Evolutionary conservation across 2,113 vertebrate species (phyloP).

Genomic region (Phyllostomus hastatus): DNA sequence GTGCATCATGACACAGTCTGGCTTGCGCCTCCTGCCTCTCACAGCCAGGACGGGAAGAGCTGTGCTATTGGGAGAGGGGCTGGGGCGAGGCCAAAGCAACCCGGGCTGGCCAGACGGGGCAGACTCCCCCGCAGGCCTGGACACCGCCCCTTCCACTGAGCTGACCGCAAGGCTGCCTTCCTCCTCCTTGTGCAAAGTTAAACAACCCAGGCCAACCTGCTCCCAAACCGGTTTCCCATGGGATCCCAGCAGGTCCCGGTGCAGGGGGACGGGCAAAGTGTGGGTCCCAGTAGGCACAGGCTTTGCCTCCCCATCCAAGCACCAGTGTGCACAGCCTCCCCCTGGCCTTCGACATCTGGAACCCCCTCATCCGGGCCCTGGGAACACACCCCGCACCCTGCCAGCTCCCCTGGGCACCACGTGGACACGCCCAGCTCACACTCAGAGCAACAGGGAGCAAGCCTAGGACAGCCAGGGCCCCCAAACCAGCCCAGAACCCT

Average conservation of each 20-base stretch:
- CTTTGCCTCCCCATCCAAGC: background rate
- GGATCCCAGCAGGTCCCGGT: background rate
- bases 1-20: fast-evolving
- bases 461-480: background rate
- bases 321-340: background rate
- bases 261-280: background rate
- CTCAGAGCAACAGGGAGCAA: background rate
- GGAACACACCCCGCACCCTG: fast-evolving
- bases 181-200: slow-evolving; percentile 16
- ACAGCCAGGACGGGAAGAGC: background rate
- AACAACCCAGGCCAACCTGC: slow-evolving; percentile 19
- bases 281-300: background rate
- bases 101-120: background rate
- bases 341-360: background rate
- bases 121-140: background rate
- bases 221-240: slow-evolving; percentile 51
- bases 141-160: background rate
- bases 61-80: too few species aligned
- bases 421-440: fast-evolving
- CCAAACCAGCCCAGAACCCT: background rate
- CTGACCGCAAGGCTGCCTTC: background rate
- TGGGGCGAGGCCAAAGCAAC: background rate
- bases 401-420: background rate
- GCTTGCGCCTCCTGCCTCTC: background rate
- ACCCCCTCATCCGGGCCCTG: background rate